These are phyloP conservation scores for Squalus acanthias DNA, from an alignment of 2,797 vertebrate genomes.

Conservation along the genomic window DNA sequence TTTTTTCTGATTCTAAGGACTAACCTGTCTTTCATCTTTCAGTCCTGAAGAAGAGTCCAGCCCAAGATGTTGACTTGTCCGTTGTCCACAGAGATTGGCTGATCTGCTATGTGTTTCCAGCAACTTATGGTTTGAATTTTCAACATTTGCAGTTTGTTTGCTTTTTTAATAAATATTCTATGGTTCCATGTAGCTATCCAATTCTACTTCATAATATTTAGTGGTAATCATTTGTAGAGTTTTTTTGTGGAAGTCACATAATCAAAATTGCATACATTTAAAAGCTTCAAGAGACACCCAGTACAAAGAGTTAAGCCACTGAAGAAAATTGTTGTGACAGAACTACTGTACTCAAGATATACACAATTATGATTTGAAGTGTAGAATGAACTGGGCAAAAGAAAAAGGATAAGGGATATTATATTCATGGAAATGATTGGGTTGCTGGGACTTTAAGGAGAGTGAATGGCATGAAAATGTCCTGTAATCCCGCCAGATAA, in stretches of 20 bases:
- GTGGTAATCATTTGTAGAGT: neutral
- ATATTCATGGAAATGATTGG: neutral
- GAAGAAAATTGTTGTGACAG: neutral
- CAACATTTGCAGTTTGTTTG: neutral
- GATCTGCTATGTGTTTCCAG: neutral
- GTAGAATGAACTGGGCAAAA: neutral
- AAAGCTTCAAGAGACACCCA: neutral
- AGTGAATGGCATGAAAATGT: neutral
- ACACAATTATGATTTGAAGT: neutral
- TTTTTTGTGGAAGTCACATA: neutral
- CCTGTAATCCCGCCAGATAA: neutral
- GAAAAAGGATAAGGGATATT: neutral
- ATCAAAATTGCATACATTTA: neutral
- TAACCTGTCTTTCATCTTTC: neutral
- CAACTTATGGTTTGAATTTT: neutral
- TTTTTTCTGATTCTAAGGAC: neutral
- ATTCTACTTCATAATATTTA: neutral
- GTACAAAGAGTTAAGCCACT: neutral
- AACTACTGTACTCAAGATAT: neutral
- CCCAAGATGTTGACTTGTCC: neutral
- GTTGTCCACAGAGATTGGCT: neutral
- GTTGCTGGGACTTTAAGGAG: neutral
- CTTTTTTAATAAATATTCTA: neutral
- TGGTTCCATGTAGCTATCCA: neutral
- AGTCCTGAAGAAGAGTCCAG: neutral